Percentiles rank a stretch among this genome's conserved stretches.
These are phyloP conservation scores for Meandrusa payeni DNA, from an alignment of 2,888 invertebrate species.

Conservation along the genomic window DNA sequence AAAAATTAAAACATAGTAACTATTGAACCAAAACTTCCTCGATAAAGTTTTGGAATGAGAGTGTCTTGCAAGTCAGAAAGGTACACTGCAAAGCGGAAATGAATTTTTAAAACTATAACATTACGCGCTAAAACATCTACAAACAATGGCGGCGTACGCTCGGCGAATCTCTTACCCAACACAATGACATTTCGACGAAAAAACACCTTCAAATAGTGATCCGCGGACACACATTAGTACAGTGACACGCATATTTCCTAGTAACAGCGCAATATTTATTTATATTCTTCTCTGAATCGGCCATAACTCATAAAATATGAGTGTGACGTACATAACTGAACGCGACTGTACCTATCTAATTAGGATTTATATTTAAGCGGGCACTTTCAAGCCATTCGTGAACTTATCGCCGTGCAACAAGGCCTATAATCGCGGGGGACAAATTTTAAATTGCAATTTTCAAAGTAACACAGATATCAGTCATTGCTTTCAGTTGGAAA, in stretches of 20 bases:
- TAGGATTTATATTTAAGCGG: constrained; percentile 34
- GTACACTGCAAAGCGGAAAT: background rate
- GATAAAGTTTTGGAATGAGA: no score
- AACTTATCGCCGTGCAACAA: constrained; percentile 19
- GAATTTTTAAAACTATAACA: constrained; percentile 8
- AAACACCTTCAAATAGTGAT: constrained; percentile 5
- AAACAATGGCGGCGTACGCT: constrained; percentile 18
- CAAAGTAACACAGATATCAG: constrained; percentile 25
- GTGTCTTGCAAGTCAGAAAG: background rate
- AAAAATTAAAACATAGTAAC: no score
- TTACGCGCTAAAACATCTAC: constrained; percentile 6
- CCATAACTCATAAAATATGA: constrained; percentile 53
- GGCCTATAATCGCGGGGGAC: background rate
- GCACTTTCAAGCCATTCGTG: background rate
- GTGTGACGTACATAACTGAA: constrained; percentile 37
- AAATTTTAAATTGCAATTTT: constrained; percentile 22
- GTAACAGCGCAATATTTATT: constrained; percentile 30
- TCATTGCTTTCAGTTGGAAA: constrained; percentile 27
- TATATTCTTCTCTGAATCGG: constrained; percentile 43
- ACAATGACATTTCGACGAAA: constrained; percentile 21
- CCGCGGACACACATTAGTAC: background rate
- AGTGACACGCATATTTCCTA: constrained; percentile 25
- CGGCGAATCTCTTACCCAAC: constrained; percentile 13
- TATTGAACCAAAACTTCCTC: background rate
- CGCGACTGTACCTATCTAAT: constrained; percentile 45